phyloP scores from a whole-genome alignment of 2,797 vertebrate genomes.

The Syngnathus acus region DNA sequence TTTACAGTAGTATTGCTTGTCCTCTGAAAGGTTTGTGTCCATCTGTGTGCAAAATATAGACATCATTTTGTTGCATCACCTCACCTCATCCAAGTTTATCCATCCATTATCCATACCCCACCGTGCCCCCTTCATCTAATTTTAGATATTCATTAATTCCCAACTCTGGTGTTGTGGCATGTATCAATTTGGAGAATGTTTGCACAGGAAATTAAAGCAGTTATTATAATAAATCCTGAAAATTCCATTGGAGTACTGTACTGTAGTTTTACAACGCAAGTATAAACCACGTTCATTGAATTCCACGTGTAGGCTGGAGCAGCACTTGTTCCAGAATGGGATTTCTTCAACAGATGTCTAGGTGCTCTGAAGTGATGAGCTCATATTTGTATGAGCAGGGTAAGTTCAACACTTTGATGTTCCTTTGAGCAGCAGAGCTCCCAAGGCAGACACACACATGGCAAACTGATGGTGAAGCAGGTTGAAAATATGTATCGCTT shows the following conservation, averaged over 20 bases:
- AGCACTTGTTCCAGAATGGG: slow-evolving; percentile 17
- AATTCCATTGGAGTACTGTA: background rate
- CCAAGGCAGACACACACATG: slow-evolving; percentile 43
- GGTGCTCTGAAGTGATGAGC: slow-evolving; percentile 27
- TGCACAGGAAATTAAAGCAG: too few species aligned
- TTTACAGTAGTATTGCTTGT: background rate
- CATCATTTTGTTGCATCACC: background rate
- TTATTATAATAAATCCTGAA: too few species aligned
- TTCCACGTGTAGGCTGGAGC: background rate
- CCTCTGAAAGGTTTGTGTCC: background rate
- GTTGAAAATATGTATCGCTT: too few species aligned
- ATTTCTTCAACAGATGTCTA: background rate
- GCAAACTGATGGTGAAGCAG: slow-evolving; percentile 25
- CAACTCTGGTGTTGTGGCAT: background rate
- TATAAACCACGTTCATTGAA: background rate
- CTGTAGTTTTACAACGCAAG: background rate
- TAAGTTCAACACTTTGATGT: slow-evolving; percentile 43
- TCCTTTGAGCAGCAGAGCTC: slow-evolving; percentile 18
- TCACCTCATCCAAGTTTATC: background rate
- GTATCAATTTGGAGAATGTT: too few species aligned
- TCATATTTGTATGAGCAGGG: slow-evolving; percentile 20
- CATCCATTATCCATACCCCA: too few species aligned
- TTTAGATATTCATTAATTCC: background rate
- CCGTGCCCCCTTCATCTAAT: background rate
- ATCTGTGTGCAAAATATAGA: background rate